phyloP scores from a whole-genome alignment of 1,140 invertebrate genomes.

The Drosophila bipectinata region DNA sequence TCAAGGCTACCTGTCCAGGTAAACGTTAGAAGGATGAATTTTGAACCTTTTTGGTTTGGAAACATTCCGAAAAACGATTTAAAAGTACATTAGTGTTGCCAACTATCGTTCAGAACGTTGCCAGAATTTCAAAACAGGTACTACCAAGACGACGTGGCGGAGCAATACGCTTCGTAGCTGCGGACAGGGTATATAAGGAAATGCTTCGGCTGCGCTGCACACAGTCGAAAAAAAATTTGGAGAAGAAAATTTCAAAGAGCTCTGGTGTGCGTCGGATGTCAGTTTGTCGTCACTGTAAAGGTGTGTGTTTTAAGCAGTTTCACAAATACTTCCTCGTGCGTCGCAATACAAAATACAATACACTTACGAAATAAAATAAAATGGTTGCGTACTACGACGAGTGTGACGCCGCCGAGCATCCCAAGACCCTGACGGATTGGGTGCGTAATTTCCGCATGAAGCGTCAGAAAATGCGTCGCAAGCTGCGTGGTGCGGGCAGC shows the following conservation, averaged over 20 bases:
- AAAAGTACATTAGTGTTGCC: background rate
- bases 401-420: constrained; percentile 52
- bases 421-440: constrained; percentile 78
- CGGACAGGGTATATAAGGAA: constrained; percentile 22
- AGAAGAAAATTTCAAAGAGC: background rate
- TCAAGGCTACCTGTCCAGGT: background rate
- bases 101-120: too few relatives aligned
- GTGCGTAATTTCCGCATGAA: constrained; percentile 81
- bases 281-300: constrained; percentile 35
- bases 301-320: constrained; percentile 63
- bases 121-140: constrained; percentile 10
- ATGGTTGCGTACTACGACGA: constrained; percentile 68
- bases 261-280: constrained; percentile 7
- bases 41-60: background rate
- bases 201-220: background rate
- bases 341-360: constrained; percentile 21
- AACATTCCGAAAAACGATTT: background rate
- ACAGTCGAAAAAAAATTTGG: constrained; percentile 38
- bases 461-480: constrained; percentile 82
- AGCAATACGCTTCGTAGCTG: constrained; percentile 46
- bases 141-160: constrained; percentile 18
- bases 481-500: constrained; percentile 64
- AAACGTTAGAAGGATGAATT: background rate
- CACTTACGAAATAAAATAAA: constrained; percentile 28
- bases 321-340: constrained; percentile 26